Base-by-base conservation (phyloP, 30 jellyfish, hydroid and myxozoan genomes). In the Pelagia noctiluca region DNA sequence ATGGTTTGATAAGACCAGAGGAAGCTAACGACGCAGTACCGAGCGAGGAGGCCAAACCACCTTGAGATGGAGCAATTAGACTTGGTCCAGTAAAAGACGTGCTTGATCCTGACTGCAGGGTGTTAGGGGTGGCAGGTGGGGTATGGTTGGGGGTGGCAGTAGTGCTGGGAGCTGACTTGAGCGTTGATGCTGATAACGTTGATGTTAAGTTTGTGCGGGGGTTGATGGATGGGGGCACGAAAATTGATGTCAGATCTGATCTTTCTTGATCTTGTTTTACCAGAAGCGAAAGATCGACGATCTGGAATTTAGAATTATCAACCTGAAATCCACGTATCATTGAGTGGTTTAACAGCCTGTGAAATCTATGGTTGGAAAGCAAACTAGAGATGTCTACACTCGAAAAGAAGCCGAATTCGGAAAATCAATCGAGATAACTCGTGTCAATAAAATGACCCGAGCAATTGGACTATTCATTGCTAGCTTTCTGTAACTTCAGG, bases 21-120 rank as follows among this genome's bases (percentile, higher is more conserved):
- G 97, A 95, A 28, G 99, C 97, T 54, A 95, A 81, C 7, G 97
- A 95, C 16, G 99, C 99, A 30, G 97, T 95, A 0, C 99, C 99
- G 22, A 95, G 78, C 0, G 99, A 95, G 30, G 97, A 95, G 18
- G 99, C 99, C 42, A 95, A 83, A 16, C 99, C 97, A 57, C 99
- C 99, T 37, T 89, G 97, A 53, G 89, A 88, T 32, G 99, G 99
- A 23, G 99, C 83, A 57, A 96, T 89, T 18, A 95, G 83, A 48
- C 84, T 86, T 11, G 97, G 48, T 3, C 71, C 81, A 66, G 96
- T 42, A 21, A 86, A 0, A 31, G 91, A n/a, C 2, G 83, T 13
- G 38, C 76, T 66, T 37, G 73, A 61, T 19, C 57, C 42, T 65
- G 71, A 26, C 28, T 32, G 75, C 22, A 77, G 19, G 34, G 86